phyloP scores from a whole-genome alignment of 2,113 vertebrate species.

The Oncorhynchus masou region DNA sequence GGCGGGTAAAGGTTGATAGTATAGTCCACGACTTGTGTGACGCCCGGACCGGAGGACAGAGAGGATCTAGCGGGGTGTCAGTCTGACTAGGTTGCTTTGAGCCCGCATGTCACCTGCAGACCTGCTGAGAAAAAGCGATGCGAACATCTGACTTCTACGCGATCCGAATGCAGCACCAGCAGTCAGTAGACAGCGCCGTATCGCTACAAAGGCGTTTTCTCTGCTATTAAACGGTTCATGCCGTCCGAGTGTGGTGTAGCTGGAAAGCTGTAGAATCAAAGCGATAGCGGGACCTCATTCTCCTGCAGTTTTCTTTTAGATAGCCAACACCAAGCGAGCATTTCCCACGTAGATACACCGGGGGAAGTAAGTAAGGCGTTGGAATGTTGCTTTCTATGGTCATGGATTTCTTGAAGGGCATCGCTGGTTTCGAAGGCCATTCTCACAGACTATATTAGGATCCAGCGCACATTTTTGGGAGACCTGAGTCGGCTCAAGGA shows the following conservation, averaged over 20 bases:
- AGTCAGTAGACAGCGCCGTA: conserved; percentile 44
- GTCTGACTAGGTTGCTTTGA: conserved; percentile 68
- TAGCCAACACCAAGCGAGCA: background rate
- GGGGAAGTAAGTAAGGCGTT: conserved; percentile 1
- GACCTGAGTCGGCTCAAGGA: conserved; percentile 54
- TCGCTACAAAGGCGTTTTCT: conserved; percentile 72
- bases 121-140: conserved; percentile 48
- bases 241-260: conserved; percentile 53
- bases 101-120: conserved; percentile 43
- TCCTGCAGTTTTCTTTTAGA: conserved; percentile 29
- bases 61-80: conserved; percentile 54
- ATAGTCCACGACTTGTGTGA: conserved; percentile 38
- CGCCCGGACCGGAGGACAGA: background rate
- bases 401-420: conserved; percentile 72
- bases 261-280: conserved; percentile 55
- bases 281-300: conserved; percentile 51
- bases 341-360: conserved; percentile 3
- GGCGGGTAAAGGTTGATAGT: conserved; percentile 38
- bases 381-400: conserved; percentile 42
- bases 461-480: conserved; percentile 55
- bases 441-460: conserved; percentile 44
- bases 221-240: conserved; percentile 53
- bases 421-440: conserved; percentile 61
- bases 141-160: conserved; percentile 62
- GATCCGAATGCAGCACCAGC: conserved; percentile 43